phyloP scores from a whole-genome alignment of 1,140 invertebrate genomes.

The Dinoponera quadriceps region DNA sequence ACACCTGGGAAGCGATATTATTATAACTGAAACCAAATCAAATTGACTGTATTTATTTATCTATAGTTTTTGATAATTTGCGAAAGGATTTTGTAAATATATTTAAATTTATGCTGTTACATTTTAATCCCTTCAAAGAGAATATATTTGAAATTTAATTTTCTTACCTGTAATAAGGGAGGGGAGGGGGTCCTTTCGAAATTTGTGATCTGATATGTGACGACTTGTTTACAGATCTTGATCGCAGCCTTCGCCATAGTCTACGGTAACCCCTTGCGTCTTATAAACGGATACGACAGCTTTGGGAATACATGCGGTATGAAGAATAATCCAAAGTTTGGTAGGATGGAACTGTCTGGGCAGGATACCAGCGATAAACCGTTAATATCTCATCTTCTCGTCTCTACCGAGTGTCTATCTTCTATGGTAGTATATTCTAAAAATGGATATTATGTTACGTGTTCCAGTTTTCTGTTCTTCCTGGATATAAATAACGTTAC shows the following conservation, averaged over 20 bases:
- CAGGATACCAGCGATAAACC: slow-evolving; percentile 92
- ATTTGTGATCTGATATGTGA: neutral
- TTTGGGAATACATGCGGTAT: slow-evolving; percentile 98
- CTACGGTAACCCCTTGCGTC: slow-evolving; percentile 94
- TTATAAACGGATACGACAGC: slow-evolving; percentile 97
- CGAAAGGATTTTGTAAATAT: slow-evolving; percentile 3
- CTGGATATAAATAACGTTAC: slow-evolving; percentile 92
- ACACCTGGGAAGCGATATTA: too few species aligned
- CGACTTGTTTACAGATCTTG: slow-evolving; percentile 88
- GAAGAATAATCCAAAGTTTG: slow-evolving; percentile 91
- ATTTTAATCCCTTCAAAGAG: slow-evolving; percentile 19
- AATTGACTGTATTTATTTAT: too few species aligned
- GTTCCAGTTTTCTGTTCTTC: slow-evolving; percentile 92
- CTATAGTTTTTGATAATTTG: too few species aligned
- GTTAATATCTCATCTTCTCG: slow-evolving; percentile 80
- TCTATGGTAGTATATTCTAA: neutral
- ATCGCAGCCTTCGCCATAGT: slow-evolving; percentile 95
- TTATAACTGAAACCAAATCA: too few species aligned
- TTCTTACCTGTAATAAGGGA: neutral
- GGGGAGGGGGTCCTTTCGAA: neutral
- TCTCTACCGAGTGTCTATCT: neutral
- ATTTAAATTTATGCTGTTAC: neutral
- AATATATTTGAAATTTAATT: neutral
- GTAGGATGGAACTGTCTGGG: slow-evolving; percentile 91
- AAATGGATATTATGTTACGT: slow-evolving; percentile 61